phyloP scores from a whole-genome alignment of 2,888 invertebrate species.

The Nomada flava region DNA sequence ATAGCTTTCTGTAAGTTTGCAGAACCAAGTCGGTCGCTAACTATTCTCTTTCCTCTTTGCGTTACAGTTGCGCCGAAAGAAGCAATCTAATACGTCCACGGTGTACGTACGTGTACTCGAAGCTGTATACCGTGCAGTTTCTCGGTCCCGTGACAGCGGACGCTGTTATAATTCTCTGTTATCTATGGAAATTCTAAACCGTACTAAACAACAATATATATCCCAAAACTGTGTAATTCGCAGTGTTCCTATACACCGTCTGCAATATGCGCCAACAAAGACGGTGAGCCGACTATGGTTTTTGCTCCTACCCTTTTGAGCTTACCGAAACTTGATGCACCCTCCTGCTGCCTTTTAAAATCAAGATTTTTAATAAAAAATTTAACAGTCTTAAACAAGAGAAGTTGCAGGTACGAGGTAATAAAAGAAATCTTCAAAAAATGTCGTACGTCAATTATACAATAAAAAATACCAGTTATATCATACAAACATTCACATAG shows the following conservation, averaged over 20 bases:
- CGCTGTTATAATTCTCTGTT: constrained; percentile 82
- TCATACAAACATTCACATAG: no score
- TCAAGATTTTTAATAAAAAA: background rate
- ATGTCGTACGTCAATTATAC: no score
- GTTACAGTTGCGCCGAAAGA: constrained; percentile 62
- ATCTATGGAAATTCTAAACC: constrained; percentile 83
- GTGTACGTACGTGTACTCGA: constrained; percentile 61
- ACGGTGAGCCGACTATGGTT: constrained; percentile 59
- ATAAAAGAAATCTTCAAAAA: no score
- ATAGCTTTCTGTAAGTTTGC: background rate
- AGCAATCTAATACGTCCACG: constrained; percentile 53
- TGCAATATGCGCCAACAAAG: constrained; percentile 73
- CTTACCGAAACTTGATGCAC: background rate
- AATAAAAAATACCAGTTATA: no score
- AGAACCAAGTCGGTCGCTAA: background rate
- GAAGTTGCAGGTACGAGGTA: no score
- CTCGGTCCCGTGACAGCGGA: constrained; percentile 75
- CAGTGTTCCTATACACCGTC: constrained; percentile 71
- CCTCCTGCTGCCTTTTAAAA: background rate
- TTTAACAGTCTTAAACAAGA: background rate
- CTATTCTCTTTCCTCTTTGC: constrained; percentile 6
- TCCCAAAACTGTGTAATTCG: constrained; percentile 82
- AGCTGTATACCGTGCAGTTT: constrained; percentile 71
- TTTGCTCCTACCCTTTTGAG: constrained; percentile 44
- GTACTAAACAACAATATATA: constrained; percentile 82